These are phyloP conservation scores for Carassius gibelio DNA, from an alignment of 2,113 vertebrate species.

Conservation along the genomic window DNA sequence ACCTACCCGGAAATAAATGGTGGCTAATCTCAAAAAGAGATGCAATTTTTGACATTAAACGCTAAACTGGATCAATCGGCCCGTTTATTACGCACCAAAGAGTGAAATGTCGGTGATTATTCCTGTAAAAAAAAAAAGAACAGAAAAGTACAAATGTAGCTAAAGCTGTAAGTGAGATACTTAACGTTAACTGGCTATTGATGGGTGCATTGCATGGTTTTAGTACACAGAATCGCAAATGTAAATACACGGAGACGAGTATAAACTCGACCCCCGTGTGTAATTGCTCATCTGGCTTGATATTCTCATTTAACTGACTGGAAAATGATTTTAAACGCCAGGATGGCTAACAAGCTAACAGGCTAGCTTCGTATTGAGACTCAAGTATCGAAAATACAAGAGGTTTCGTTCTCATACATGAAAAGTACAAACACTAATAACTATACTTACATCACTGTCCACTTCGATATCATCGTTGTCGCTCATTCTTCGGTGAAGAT, in stretches of 20 bases:
- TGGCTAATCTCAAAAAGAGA: conserved; percentile 49
- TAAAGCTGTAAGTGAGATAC: conserved; percentile 50
- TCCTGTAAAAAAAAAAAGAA: conserved; percentile 71
- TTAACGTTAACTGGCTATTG: not conserved
- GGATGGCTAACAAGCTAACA: conserved; percentile 34
- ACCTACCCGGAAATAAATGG: conserved; percentile 50
- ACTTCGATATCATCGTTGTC: conserved; percentile 99
- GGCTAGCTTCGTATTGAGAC: conserved; percentile 38
- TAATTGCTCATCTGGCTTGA: not conserved
- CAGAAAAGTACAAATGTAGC: conserved; percentile 67
- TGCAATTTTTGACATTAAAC: conserved; percentile 23
- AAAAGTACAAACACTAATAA: conserved; percentile 8
- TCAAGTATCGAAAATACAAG: conserved; percentile 39
- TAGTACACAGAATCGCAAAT: conserved; percentile 6
- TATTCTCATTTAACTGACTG: not conserved
- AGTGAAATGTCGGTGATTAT: conserved; percentile 77
- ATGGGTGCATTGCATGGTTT: not conserved
- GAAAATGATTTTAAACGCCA: conserved; percentile 1
- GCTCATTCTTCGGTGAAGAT: conserved; percentile 87
- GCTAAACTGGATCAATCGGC: conserved; percentile 58
- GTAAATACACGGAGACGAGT: not conserved
- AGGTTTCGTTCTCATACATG: conserved; percentile 43
- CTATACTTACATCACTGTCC: conserved; percentile 94
- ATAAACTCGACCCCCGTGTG: not conserved
- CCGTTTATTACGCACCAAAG: conserved; percentile 77